Percentiles rank a stretch among this genome's conserved stretches.
These are phyloP conservation scores for Orycteropus afer DNA, from an alignment of 2,113 vertebrate species.

Conservation along the genomic window DNA sequence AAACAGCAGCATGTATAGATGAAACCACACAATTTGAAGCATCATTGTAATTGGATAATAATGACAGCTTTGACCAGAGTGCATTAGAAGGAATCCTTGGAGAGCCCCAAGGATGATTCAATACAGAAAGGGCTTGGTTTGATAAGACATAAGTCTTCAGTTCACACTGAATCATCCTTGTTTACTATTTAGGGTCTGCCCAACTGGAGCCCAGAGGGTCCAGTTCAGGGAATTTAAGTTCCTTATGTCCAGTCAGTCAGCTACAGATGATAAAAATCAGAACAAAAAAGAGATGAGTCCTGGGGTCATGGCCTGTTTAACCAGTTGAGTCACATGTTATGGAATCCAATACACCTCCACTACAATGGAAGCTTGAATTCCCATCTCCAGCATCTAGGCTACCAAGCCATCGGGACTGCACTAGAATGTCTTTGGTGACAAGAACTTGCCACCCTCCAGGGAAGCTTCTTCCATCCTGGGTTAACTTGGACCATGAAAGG, in stretches of 20 bases:
- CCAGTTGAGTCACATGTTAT: neutral
- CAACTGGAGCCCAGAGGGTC: neutral
- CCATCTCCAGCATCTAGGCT: neutral
- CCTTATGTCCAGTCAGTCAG: neutral
- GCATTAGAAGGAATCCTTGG: no score
- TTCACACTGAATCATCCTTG: neutral
- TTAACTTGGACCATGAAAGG: no score
- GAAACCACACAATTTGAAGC: no score
- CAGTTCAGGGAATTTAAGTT: neutral
- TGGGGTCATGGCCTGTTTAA: neutral
- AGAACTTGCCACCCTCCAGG: neutral
- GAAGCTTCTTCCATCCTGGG: neutral
- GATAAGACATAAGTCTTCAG: neutral
- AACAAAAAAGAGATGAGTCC: neutral
- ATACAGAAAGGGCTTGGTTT: accelerated
- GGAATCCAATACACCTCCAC: no score
- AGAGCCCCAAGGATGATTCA: no score
- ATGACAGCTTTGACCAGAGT: no score
- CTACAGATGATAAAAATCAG: neutral
- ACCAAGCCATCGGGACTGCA: neutral
- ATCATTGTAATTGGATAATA: no score
- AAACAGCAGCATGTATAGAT: no score
- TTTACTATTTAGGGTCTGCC: neutral
- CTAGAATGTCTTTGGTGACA: neutral
- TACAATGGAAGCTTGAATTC: no score